Evolutionary conservation across 1,140 invertebrate species (phyloP).

Genomic region (Anagrus nilaparvatae): DNA sequence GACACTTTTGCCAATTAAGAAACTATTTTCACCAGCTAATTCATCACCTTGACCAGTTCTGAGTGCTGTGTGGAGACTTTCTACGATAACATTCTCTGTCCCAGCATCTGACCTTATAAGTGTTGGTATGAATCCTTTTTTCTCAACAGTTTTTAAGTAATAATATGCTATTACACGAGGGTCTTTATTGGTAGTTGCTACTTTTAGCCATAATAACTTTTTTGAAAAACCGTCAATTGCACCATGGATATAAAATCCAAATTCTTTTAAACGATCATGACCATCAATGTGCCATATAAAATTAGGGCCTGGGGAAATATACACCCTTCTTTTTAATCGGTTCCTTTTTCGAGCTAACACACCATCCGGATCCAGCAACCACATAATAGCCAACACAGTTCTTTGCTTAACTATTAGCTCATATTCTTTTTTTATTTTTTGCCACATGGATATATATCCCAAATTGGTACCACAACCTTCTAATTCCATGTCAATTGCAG

Average conservation of each 20-base stretch:
- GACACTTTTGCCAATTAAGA: constrained; percentile 10
- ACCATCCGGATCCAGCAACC: constrained; percentile 10
- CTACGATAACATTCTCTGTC: constrained; percentile 13
- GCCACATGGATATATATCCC: constrained; percentile 1
- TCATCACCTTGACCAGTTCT: constrained; percentile 1
- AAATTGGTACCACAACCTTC: constrained; percentile 1
- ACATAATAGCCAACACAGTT: constrained; percentile 1
- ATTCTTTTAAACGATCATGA: constrained; percentile 27
- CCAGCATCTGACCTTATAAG: constrained; percentile 20
- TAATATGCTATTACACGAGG: constrained; percentile 16
- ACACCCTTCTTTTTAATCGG: constrained; percentile 15
- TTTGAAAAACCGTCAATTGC: constrained; percentile 28
- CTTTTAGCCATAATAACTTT: constrained; percentile 23
- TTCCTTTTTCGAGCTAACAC: constrained; percentile 5
- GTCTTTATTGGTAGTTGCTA: constrained; percentile 21
- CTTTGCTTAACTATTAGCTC: background rate
- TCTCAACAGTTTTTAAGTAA: constrained; percentile 19
- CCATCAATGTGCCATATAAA: constrained; percentile 26
- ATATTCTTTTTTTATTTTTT: background rate
- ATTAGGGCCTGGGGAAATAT: constrained; percentile 21
- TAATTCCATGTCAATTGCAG: background rate
- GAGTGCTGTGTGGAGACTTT: constrained; percentile 3
- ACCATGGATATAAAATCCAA: constrained; percentile 24
- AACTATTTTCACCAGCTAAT: constrained; percentile 2
- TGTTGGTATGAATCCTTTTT: constrained; percentile 12